Evolutionary conservation across 2,888 invertebrate species (phyloP).

Genomic region (Ramazzottius varieornatus): DNA sequence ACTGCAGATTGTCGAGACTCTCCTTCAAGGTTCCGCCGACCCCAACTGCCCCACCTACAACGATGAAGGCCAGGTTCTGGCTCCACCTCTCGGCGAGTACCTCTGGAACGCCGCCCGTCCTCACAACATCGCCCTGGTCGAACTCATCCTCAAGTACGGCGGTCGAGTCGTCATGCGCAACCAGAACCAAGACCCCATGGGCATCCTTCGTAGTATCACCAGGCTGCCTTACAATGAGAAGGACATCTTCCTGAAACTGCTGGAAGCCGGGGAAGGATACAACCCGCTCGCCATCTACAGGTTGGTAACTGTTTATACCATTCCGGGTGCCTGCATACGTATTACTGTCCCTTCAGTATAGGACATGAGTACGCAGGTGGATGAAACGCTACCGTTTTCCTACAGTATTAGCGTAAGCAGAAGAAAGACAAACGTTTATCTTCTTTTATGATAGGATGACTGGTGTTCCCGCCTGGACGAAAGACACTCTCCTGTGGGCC

Average conservation of each 20-base stretch:
- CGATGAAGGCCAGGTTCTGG: constrained; percentile 38
- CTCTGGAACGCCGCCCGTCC: constrained; percentile 36
- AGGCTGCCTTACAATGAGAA: not conserved
- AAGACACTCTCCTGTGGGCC: constrained; percentile 15
- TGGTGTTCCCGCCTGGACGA: not conserved
- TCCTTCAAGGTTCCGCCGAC: constrained; percentile 25
- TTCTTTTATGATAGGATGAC: too few relatives aligned
- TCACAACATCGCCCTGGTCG: constrained; percentile 37
- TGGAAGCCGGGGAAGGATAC: constrained; percentile 2
- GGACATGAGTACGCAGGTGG: too few relatives aligned
- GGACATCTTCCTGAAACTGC: not conserved
- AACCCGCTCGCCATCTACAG: not conserved
- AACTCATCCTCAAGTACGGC: constrained; percentile 43
- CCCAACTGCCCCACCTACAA: constrained; percentile 40
- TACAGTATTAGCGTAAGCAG: too few relatives aligned
- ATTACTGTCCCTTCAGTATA: too few relatives aligned
- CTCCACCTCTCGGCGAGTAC: constrained; percentile 56
- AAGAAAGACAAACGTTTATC: too few relatives aligned
- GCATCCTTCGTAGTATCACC: constrained; percentile 31
- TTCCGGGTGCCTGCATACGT: too few relatives aligned
- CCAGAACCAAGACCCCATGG: constrained; percentile 54
- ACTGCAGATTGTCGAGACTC: constrained; percentile 15
- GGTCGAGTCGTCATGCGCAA: constrained; percentile 36
- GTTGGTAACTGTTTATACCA: too few relatives aligned
- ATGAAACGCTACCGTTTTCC: too few relatives aligned